Evolutionary conservation across 2,113 vertebrate genomes (phyloP).

Genomic region (Verasper variegatus): DNA sequence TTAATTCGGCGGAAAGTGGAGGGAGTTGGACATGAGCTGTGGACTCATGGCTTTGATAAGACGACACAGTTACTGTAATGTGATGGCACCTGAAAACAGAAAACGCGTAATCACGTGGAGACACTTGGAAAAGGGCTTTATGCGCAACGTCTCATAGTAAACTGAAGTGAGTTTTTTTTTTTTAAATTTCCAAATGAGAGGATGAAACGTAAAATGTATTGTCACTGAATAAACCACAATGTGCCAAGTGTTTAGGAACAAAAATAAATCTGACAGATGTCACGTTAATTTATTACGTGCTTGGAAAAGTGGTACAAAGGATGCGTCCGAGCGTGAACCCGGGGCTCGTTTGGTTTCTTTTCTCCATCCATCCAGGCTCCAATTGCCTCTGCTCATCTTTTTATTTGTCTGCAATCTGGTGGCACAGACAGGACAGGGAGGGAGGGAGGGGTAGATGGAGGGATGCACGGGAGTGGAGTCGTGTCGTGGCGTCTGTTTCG

Average conservation of each 20-base stretch:
- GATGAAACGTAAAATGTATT: not conserved
- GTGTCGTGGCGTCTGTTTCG: constrained; percentile 20
- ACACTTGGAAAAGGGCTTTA: not conserved
- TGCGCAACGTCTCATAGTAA: constrained; percentile 84
- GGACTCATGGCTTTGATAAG: constrained; percentile 66
- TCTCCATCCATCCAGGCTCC: constrained; percentile 54
- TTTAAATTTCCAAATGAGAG: no score
- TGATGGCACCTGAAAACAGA: constrained; percentile 22
- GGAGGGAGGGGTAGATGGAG: not conserved
- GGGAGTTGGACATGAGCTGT: constrained; percentile 88
- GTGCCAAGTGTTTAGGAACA: constrained; percentile 41
- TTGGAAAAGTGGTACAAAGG: constrained; percentile 85
- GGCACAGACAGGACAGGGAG: constrained; percentile 26
- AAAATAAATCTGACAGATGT: constrained; percentile 52
- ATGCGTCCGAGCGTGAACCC: constrained; percentile 84
- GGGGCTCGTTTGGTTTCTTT: constrained; percentile 75
- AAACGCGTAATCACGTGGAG: constrained; percentile 5
- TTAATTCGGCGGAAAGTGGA: constrained; percentile 88
- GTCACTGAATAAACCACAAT: constrained; percentile 64
- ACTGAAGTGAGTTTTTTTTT: no score
- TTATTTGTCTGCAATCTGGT: constrained; percentile 72
- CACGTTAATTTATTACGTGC: constrained; percentile 78
- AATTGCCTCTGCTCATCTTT: constrained; percentile 61
- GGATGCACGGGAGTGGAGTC: constrained; percentile 3
- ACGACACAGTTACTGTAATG: constrained; percentile 27